Evolutionary conservation across 2,797 vertebrate species (phyloP), one percentile per base, ranked within the genome.

Genomic region (Mico argentatus): DNA sequence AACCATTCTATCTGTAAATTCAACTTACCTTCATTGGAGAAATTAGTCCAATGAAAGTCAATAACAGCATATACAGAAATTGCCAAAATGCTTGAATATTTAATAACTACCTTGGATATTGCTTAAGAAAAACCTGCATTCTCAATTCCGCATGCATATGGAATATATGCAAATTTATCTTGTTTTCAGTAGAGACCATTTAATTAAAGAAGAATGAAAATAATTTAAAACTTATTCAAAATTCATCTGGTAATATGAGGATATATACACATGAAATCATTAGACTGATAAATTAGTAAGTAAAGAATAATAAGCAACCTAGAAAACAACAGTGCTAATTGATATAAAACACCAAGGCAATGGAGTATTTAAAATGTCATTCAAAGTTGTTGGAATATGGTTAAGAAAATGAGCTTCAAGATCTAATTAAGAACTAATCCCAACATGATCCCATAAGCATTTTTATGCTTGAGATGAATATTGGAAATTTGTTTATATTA

Each of bases 201-300:
- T 93, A 87, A 96, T 89, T 95, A 86, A 96, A 83, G 15, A 90
- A 93, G 30, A 96, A 95, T 67, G 22, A 94, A 94, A 77, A 85
- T 76, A 73, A 96, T 50, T 88, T 95, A 30, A 95, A 94, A 55
- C 14, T 10, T 87, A 89, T 27, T 82, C 50, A 95, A 88, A 90
- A 93, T 55, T 64, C 4, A 80, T 95, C 83, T 89, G 55, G 2
- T 80, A 95, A 88, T 82, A n/a, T 90, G 67, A 94, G 20, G 1
- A 80, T 50, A 80, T 55, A 55, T 84, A 44, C 50, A 88, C 36
- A 57, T 0, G 0, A 90, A 95, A 20, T 96, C 36, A 77, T 20
- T 93, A 88, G 67, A 79, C 36, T 90, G 20, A 91, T 79, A 88
- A 80, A 95, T 96, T 94, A 27, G 84, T 46, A 41, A 93, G 77